Conservation (phyloP, 2,113 vertebrate genomes). For the Bufo bufo region DNA sequence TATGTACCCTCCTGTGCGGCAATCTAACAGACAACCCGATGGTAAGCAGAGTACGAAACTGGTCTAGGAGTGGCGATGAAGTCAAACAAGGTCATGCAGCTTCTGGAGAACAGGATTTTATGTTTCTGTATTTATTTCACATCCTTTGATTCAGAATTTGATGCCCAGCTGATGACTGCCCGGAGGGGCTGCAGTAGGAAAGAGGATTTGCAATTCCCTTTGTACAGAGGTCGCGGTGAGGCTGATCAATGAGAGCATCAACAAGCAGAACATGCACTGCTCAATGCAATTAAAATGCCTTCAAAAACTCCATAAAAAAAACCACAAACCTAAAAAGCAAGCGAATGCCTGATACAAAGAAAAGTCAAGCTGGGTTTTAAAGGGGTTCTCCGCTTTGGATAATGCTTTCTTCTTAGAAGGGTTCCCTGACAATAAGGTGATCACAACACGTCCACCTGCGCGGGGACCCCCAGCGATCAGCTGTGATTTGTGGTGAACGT, state of each 20-base stretch:
- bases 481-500: too few species aligned
- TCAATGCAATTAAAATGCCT: constrained; percentile 27
- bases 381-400: too few species aligned
- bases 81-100: background rate
- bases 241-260: constrained; percentile 18
- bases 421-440: too few species aligned
- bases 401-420: too few species aligned
- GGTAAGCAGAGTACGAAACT: background rate
- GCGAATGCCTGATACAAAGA: background rate
- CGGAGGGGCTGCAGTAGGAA: background rate
- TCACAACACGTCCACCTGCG: too few species aligned
- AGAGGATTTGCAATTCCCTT: constrained; percentile 33
- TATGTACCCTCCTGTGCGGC: background rate
- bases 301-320: constrained; percentile 20
- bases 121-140: background rate
- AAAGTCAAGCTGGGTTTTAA: background rate
- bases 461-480: too few species aligned
- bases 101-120: background rate
- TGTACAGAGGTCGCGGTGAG: constrained; percentile 7
- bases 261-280: constrained; percentile 14
- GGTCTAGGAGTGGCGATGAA: background rate
- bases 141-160: background rate
- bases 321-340: background rate
- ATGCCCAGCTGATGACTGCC: constrained; percentile 11
- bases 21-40: background rate